Conservation (phyloP, 1,140 invertebrate species). For the Pseudachorutes palmiensis region DNA sequence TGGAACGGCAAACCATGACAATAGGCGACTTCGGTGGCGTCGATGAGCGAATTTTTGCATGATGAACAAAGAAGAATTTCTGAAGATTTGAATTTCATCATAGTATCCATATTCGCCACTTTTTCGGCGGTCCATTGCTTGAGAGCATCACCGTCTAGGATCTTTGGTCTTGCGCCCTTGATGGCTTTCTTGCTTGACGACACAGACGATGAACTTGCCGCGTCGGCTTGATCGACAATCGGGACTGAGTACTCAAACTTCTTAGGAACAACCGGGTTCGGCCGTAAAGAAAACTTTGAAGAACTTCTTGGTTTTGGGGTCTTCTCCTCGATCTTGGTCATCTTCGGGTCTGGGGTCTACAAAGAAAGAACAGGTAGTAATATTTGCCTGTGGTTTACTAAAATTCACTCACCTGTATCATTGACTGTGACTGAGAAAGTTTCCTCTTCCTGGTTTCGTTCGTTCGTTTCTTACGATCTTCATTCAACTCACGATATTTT, state of each 20-base stretch:
- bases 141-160: constrained; percentile 12
- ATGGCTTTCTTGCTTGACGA: neutral
- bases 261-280: neutral
- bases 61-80: neutral
- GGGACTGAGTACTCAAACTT: neutral
- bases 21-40: neutral
- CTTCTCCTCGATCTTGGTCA: neutral
- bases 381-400: neutral
- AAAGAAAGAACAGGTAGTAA: neutral
- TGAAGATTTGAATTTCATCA: constrained; percentile 15
- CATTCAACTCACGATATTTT: neutral
- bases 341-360: neutral
- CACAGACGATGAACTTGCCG: neutral
- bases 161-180: constrained; percentile 3
- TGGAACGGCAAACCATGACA: constrained; percentile 31
- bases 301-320: neutral
- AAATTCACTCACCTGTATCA: neutral
- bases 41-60: neutral
- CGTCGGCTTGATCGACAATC: neutral
- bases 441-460: neutral
- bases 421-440: neutral
- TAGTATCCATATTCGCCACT: constrained; percentile 16
- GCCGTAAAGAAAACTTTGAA: neutral
- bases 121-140: constrained; percentile 19
- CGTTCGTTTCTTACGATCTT: neutral